phyloP scores from a whole-genome alignment of 2,888 invertebrate species.

The Halocaridina rubra region DNA sequence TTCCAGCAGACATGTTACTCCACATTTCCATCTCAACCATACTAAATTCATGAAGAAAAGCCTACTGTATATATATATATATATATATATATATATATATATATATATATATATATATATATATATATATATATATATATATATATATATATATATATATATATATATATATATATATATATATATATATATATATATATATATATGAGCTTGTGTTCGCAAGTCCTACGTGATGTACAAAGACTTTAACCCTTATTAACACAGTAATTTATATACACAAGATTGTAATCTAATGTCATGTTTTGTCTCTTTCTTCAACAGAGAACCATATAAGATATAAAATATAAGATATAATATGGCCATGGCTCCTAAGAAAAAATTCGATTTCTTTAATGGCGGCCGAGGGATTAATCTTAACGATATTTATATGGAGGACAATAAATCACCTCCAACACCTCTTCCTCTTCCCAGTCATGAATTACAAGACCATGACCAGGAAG shows the following conservation, averaged over 20 bases:
- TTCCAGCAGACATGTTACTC: too few relatives aligned
- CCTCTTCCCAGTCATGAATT: background rate
- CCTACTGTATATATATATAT: background rate
- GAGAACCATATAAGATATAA: too few relatives aligned
- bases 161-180: background rate
- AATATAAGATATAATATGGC: constrained; percentile 12
- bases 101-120: background rate
- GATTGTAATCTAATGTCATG: background rate
- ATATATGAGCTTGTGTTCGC: background rate
- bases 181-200: background rate
- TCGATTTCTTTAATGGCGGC: constrained; percentile 50
- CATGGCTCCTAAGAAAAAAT: constrained; percentile 46
- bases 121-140: background rate
- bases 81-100: background rate
- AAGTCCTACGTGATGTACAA: too few relatives aligned
- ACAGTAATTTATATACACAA: background rate
- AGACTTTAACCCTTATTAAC: background rate
- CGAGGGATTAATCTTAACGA: constrained; percentile 18
- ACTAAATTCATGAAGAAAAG: too few relatives aligned
- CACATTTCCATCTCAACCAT: too few relatives aligned
- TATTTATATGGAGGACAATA: background rate
- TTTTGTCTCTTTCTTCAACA: constrained; percentile 4
- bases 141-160: background rate
- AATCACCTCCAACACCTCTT: background rate
- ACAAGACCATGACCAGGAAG: background rate